These are phyloP conservation scores for Luscinia luscinia DNA, from an alignment of 2,797 vertebrate species.

Conservation along the genomic window DNA sequence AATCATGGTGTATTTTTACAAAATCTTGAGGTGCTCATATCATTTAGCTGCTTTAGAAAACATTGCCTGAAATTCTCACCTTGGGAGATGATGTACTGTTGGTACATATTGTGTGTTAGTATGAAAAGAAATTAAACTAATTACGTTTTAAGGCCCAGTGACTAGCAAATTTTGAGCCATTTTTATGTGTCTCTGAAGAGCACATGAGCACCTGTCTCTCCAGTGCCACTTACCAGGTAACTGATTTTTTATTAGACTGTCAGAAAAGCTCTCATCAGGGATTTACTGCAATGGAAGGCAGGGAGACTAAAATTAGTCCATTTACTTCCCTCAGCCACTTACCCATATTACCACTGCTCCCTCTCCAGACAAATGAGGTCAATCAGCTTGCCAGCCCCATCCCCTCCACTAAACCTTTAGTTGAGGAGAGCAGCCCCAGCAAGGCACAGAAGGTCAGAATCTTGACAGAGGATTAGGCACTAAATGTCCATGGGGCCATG, in stretches of 20 bases:
- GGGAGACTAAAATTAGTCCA: background rate
- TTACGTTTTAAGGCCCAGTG: background rate
- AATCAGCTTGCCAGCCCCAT: background rate
- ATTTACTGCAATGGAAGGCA: background rate
- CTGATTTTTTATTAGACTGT: background rate
- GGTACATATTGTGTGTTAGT: background rate
- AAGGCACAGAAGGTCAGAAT: background rate
- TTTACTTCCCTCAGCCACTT: background rate
- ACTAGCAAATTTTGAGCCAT: background rate
- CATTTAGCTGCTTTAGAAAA: background rate
- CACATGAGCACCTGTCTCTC: background rate
- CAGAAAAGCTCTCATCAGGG: background rate
- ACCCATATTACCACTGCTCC: background rate
- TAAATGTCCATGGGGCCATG: accelerated
- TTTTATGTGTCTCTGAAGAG: background rate
- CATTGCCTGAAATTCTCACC: background rate
- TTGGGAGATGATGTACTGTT: background rate
- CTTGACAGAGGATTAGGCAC: background rate
- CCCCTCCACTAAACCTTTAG: background rate
- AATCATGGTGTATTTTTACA: background rate
- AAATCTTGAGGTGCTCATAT: background rate
- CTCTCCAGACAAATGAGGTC: background rate
- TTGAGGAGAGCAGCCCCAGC: background rate
- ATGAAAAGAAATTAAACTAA: conserved; percentile 21
- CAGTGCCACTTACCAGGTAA: background rate